Evolutionary conservation across 2,113 vertebrate genomes (phyloP).

Genomic region (Opisthocomus hoazin): DNA sequence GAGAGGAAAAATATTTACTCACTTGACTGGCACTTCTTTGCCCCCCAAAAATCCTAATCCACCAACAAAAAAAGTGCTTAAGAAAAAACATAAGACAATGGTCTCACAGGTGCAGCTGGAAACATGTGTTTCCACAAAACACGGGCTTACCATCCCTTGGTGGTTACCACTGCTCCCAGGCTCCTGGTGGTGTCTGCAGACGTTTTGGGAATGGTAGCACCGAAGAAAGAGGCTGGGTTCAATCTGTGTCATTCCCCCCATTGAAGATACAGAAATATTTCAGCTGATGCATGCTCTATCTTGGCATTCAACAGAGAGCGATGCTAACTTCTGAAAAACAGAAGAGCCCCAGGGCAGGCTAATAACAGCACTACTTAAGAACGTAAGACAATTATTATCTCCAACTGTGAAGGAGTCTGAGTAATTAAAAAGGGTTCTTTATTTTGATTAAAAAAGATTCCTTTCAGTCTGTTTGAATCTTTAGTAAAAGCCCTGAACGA

Average conservation of each 20-base stretch:
- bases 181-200: not conserved
- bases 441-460: slow-evolving; percentile 83
- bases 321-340: slow-evolving; percentile 73
- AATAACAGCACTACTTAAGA: slow-evolving; percentile 80
- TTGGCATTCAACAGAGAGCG: slow-evolving; percentile 45
- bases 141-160: fast-evolving
- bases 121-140: fast-evolving
- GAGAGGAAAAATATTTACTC: not conserved
- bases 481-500: slow-evolving; percentile 70
- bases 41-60: fast-evolving
- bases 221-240: not conserved
- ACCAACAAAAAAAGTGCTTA: not conserved
- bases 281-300: slow-evolving; percentile 5
- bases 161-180: not conserved
- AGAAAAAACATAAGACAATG: fast-evolving
- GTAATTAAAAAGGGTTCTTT: slow-evolving; percentile 83
- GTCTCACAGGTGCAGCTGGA: not conserved
- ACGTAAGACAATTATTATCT: slow-evolving; percentile 76
- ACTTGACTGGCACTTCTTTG: not conserved
- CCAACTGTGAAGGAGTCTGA: slow-evolving; percentile 80
- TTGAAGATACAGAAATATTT: not conserved
- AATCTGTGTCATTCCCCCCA: not conserved
- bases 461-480: slow-evolving; percentile 77
- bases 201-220: not conserved
- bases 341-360: slow-evolving; percentile 77